A percentile compares a stretch with the other conserved stretches of the same genome.
These are phyloP conservation scores for Dreissena polymorpha DNA, from an alignment of 1,140 invertebrate genomes.

Conservation along the genomic window DNA sequence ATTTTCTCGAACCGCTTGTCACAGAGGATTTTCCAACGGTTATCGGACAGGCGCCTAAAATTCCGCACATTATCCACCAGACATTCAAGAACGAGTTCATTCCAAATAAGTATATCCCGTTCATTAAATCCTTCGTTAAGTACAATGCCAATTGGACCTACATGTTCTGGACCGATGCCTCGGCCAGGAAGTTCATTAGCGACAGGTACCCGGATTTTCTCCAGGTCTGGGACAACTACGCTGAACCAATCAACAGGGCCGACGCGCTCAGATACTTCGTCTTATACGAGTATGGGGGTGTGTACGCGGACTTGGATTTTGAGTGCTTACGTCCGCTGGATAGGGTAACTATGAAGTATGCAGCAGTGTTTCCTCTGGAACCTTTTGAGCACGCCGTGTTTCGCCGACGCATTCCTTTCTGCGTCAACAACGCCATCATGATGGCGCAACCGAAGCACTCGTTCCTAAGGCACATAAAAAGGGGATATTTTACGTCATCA, in stretches of 20 bases:
- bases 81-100: slow-evolving; percentile 65
- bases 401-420: neutral
- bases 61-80: slow-evolving; percentile 74
- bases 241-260: slow-evolving; percentile 59
- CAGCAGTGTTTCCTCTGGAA: slow-evolving; percentile 69
- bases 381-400: slow-evolving; percentile 68
- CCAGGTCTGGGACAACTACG: slow-evolving; percentile 62
- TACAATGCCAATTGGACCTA: slow-evolving; percentile 70
- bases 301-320: slow-evolving; percentile 73
- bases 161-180: slow-evolving; percentile 73
- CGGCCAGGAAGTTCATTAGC: slow-evolving; percentile 61
- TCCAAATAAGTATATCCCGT: slow-evolving; percentile 57
- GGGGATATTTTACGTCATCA: too few species aligned
- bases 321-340: slow-evolving; percentile 65
- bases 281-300: slow-evolving; percentile 59
- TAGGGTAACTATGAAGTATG: slow-evolving; percentile 58
- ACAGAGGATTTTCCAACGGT: slow-evolving; percentile 48
- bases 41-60: slow-evolving; percentile 35
- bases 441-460: neutral
- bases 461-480: neutral
- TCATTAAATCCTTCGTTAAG: slow-evolving; percentile 64
- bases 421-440: slow-evolving; percentile 1
- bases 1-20: slow-evolving; percentile 11
- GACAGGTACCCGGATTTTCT: slow-evolving; percentile 65
- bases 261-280: slow-evolving; percentile 67